Evolutionary conservation across 2,113 vertebrate genomes (phyloP), one percentile per base, ranked within the genome.

Genomic region (Fulica atra): DNA sequence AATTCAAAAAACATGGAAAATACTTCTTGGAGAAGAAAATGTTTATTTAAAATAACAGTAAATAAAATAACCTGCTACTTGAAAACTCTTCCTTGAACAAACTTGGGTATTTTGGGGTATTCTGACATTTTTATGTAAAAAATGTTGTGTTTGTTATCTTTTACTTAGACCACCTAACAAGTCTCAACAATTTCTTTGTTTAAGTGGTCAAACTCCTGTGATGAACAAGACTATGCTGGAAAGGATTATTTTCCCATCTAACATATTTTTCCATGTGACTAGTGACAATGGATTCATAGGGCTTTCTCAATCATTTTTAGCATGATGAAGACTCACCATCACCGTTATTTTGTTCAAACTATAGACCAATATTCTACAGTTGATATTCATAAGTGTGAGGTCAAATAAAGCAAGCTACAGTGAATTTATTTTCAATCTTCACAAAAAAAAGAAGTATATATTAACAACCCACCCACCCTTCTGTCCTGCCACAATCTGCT

Each of bases 211-310:
- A 35, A 94, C 44, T 93, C 71, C 18, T 50, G 51, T 23, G 54
- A 54, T 31, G 46, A 78, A 85, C 64, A 88, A 78, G 53, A 40
- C 61, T 44, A 71, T 81, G 68, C 16, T 69, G 80, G 79, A 84
- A 91, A 82, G 29, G 8, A 9, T 69, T 68, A 44, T 76, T 84
- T 96, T 90, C 31, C 48, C 65, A 91, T 93, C 95, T 93, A 93
- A 89, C 2, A 3, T 17, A 28, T 70, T 88, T 85, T 97, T 94
- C 81, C 87, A 92, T 61, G 77, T 94, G 36, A 93, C 35, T 85
- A 92, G 35, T 44, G 92, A 81, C 8, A 72, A 93, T 73, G 48
- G 48, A 69, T 92, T 54, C 44, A 83, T 56, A 57, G 38, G 25
- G 60, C 70, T 80, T 96, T 91, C 79, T 86, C 51, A 90, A 81